These are phyloP conservation scores for Thinocorus orbignyianus DNA, from an alignment of 2,113 vertebrate genomes.

Conservation along the genomic window DNA sequence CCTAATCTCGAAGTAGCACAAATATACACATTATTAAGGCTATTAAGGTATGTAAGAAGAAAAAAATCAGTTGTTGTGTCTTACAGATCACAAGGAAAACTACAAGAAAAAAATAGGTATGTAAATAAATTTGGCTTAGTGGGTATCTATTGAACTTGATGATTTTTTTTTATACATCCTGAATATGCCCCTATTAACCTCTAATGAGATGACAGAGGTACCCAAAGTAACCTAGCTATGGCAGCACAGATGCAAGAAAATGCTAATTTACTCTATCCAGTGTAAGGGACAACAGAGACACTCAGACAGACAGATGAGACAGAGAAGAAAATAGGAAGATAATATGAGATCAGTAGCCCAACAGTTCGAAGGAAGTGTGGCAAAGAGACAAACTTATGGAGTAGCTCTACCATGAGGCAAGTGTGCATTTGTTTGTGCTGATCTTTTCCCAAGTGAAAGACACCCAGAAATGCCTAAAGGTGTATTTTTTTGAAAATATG, in stretches of 20 bases:
- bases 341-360: background rate
- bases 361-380: background rate
- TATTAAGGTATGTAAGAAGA: background rate
- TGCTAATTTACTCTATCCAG: background rate
- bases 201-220: background rate
- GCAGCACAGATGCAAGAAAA: background rate
- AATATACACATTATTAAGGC: background rate
- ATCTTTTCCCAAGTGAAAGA: background rate
- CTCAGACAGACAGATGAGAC: background rate
- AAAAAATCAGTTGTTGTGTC: background rate
- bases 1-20: background rate
- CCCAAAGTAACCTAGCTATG: background rate
- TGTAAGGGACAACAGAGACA: background rate
- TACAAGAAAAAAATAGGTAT: background rate
- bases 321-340: background rate
- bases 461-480: background rate
- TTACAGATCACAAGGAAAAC: background rate
- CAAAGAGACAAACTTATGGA: background rate
- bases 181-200: background rate
- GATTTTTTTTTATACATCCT: background rate
- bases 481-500: background rate
- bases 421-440: background rate
- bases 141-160: background rate
- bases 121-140: background rate
- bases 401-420: background rate